phyloP scores from a whole-genome alignment of 2,888 invertebrate species.

The Drosophila trichaetosa region DNA sequence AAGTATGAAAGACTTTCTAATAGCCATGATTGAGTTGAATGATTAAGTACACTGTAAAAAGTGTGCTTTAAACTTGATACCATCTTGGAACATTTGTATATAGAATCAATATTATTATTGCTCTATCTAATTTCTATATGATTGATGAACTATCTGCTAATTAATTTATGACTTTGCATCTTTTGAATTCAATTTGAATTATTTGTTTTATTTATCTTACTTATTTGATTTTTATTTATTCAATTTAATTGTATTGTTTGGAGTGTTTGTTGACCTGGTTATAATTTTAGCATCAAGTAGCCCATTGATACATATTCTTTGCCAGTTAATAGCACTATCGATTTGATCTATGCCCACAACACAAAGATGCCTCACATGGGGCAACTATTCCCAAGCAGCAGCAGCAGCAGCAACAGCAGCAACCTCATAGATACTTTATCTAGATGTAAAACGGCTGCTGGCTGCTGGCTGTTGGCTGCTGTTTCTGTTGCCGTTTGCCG shows the following conservation, averaged over 20 bases:
- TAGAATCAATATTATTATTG: not conserved
- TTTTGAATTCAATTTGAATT: not conserved
- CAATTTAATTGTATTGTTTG: not conserved
- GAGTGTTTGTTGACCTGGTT: slow-evolving; percentile 12
- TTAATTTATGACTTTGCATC: not conserved
- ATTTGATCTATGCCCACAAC: slow-evolving; percentile 22
- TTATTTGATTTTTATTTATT: not conserved
- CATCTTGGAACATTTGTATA: not conserved
- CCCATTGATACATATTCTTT: slow-evolving; percentile 28
- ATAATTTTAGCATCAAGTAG: slow-evolving; percentile 34
- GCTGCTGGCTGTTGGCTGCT: slow-evolving; percentile 5
- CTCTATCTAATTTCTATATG: not conserved
- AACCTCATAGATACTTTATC: slow-evolving; percentile 66
- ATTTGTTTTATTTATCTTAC: not conserved
- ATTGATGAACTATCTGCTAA: not conserved
- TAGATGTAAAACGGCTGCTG: slow-evolving; percentile 54
- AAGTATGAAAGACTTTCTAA: not conserved
- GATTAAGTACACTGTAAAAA: not conserved
- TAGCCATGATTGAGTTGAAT: no score
- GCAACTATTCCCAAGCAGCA: slow-evolving; percentile 21
- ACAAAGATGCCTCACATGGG: slow-evolving; percentile 32
- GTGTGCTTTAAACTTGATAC: not conserved
- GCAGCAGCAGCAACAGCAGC: slow-evolving; percentile 42
- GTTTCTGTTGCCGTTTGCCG: slow-evolving; percentile 1
- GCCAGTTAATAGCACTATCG: slow-evolving; percentile 42